Base-by-base conservation (phyloP, 2,888 invertebrate genomes). In the Drosophila stalkeri region DNA sequence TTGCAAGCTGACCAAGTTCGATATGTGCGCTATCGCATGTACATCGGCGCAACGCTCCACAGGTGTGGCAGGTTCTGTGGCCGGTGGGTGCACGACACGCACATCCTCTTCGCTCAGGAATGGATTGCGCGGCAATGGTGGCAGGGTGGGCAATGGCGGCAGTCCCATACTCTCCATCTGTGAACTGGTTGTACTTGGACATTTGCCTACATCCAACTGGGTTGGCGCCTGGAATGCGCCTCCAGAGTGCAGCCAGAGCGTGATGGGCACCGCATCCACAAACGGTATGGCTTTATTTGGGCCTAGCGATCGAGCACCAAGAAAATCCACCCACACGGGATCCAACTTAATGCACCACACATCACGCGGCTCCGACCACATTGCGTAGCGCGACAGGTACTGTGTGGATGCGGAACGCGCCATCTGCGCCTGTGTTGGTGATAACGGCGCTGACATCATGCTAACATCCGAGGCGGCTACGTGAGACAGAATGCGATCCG, bases 261-360 rank as follows among this genome's bases (percentile, higher is more conserved):
- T 97, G 31, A 98, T 93, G 0, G 98, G 98, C 79, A 98, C 96
- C 6, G 98, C 96, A 92, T 97, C 97, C 35, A 97, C 92, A 90
- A 97, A 95, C 3, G 97, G 96, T 76, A 97, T 96, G 0, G 97
- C 95, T 86, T 95, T 95, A 90, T 95, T 95, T 66, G 95, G 94
- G 2, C 96, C 96, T 33, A 95, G 94, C 0, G 97, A 97, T 35
- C 97, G 94, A 1, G 97, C 97, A 8, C 98, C 98, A 73, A 96
- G 94, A 92, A 98, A 98, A 93, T 99, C 99, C 14, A 97, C 96
- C 98, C 98, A 99, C 54, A 98, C 94, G 0, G 99, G 98, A 91
- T 99, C 98, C 47, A 97, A 94, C 82, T 96, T 95, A 16, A 97
- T 95, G 92, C 97, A 97, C 97, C 98, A 99, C 14, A 99, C 95